Evolutionary conservation across 2,888 invertebrate genomes (phyloP), one percentile per base, ranked within the genome.

Genomic region (Bhutanitis thaidina): DNA sequence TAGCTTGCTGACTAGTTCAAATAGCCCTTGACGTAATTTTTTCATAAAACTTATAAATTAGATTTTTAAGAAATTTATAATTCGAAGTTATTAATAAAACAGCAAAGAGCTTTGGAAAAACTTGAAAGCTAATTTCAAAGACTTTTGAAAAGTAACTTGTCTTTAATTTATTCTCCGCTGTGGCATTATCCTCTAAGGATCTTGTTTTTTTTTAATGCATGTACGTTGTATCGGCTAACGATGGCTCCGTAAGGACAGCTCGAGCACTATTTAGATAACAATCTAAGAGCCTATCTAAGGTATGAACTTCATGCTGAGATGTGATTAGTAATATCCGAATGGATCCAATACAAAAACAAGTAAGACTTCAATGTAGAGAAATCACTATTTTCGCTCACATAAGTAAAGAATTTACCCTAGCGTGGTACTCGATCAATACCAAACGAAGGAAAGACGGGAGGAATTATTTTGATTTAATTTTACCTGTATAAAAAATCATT

Each of bases 221-320:
- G 29, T 40, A 29, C 36, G 25, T 16, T 3, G 20, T 16, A 16
- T 39, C 39, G 16, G 5, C 37, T 52, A 52, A 52, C 40, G 41
- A 52, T 32, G 37, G 41, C 51, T 52, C 12, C 15, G 15, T 52
- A 52, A 43, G 51, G 51, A 46, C 41, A 25, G 14, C 45, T 51
- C 14, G 15, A 46, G 51, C 36, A 52, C 37, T 41, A 37, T 52
- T 37, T 25, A 46, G 51, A 52, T 52, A 37, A 52, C 37, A 52
- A 52, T 52, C 51, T 37, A 9, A 27, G 29, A 32, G 41, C 13
- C 51, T 52, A 52, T 52, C 37, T 52, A 52, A 46, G 51, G 51
- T 30, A 49, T 29, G 36, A 37, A 52, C 46, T 51, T 46, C 41
- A 46, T 41, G 51, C 40, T 46, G 45, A 7, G 41, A 46, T 25